These are phyloP conservation scores for Apodemia zela DNA, from an alignment of 2,888 invertebrate species.

Conservation along the genomic window DNA sequence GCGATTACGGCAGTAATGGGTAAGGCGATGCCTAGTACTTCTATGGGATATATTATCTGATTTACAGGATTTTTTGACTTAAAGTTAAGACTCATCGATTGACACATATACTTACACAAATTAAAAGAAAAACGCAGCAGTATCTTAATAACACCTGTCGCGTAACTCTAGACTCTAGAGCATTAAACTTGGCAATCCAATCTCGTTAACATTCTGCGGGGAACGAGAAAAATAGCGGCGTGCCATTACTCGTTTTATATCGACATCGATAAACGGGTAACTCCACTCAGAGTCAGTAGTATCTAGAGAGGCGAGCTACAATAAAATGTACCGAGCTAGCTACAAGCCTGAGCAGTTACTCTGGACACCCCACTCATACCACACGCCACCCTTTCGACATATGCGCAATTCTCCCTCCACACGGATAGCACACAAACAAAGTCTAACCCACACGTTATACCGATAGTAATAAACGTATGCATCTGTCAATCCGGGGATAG, in stretches of 20 bases:
- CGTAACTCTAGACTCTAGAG: slow-evolving; percentile 29
- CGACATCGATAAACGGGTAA: slow-evolving; percentile 43
- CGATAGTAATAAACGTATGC: slow-evolving; percentile 52
- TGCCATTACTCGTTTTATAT: slow-evolving; percentile 57
- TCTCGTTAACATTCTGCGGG: slow-evolving; percentile 38
- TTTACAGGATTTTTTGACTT: too few relatives aligned
- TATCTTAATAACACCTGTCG: slow-evolving; percentile 9
- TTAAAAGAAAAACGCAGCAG: not conserved
- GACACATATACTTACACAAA: not conserved
- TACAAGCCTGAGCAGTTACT: slow-evolving; percentile 77
- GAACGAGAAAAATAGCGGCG: slow-evolving; percentile 54
- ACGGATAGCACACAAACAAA: slow-evolving; percentile 41
- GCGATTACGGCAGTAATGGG: too few relatives aligned
- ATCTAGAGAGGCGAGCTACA: slow-evolving; percentile 76
- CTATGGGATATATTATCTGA: too few relatives aligned
- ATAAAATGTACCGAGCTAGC: slow-evolving; percentile 79
- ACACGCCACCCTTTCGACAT: slow-evolving; percentile 46
- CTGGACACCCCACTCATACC: slow-evolving; percentile 45
- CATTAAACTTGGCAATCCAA: slow-evolving; percentile 50
- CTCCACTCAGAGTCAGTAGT: slow-evolving; percentile 41
- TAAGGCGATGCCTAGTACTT: too few relatives aligned
- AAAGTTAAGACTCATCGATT: not conserved
- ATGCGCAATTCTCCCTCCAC: slow-evolving; percentile 59
- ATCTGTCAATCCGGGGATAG: slow-evolving; percentile 56
- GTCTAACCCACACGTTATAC: slow-evolving; percentile 20